These are phyloP conservation scores for Pelosia muscerda DNA, from an alignment of 2,888 invertebrate genomes.

Conservation along the genomic window DNA sequence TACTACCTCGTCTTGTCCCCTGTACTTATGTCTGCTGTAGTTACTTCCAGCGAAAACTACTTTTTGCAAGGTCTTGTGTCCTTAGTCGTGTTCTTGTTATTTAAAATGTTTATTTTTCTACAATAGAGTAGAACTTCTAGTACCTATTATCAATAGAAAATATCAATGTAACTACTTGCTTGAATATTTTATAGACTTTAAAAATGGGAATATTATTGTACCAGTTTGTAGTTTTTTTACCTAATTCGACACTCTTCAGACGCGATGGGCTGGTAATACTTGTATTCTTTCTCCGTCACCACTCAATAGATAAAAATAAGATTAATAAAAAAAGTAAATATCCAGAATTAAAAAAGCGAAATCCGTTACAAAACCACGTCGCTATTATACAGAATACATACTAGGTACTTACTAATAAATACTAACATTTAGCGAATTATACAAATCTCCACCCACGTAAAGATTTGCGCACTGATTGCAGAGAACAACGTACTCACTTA, in stretches of 20 bases:
- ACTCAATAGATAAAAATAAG: too few species aligned
- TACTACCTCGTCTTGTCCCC: constrained; percentile 46
- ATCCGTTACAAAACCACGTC: background rate
- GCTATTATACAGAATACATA: background rate
- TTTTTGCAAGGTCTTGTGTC: constrained; percentile 1
- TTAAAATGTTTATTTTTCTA: background rate
- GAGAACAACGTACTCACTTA: background rate
- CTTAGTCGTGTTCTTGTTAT: background rate
- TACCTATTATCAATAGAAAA: too few species aligned
- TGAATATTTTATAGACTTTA: too few species aligned
- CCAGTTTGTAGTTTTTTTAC: too few species aligned
- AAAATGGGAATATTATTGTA: too few species aligned
- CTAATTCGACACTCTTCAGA: too few species aligned
- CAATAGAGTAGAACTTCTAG: too few species aligned
- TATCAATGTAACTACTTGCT: too few species aligned
- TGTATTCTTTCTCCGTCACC: too few species aligned
- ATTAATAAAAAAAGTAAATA: too few species aligned
- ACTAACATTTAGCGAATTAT: background rate
- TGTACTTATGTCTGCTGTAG: constrained; percentile 36
- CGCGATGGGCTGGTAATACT: too few species aligned
- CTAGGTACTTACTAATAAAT: background rate
- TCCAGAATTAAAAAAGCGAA: background rate
- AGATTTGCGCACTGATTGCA: background rate
- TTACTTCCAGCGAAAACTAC: constrained; percentile 29
- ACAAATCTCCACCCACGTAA: background rate